Evolutionary conservation across 2,797 vertebrate species (phyloP), one percentile per base, ranked within the genome.

Genomic region (Enteromius treurensis): DNA sequence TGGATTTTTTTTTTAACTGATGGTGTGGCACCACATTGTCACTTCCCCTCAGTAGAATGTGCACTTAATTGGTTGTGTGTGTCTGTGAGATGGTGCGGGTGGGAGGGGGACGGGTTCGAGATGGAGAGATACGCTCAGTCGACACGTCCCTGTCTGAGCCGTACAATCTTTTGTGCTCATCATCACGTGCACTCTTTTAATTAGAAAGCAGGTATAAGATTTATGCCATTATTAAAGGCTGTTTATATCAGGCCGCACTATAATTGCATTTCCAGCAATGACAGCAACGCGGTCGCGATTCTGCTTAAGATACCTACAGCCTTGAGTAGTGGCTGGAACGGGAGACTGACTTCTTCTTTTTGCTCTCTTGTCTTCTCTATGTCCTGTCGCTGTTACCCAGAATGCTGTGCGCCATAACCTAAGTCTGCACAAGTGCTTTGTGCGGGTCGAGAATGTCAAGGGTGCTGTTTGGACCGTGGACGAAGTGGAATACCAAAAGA

Each of bases 361-460:
- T 45, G 29, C 67, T 74, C 32, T 77, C 17, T 74, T n/a, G 26
- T 45, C 40, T 69, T 69, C 37, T 60, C 26, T 84, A 21, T 58
- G 70, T 26, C 13, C 37, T 53, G 71, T 55, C 42, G 40, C 65
- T 10, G 9, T 76, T 49, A 84, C 77, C 6, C 93, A 99, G 98
- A 99, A 99, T 70, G 98, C 98, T 0, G 98, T 99, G 89, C 97
- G 98, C 89, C 98, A 99, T 95, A 99, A 99, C 94, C 95, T 99
- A 92, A 99, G 98, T 94, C 96, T 99, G 93, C 98, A 99, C 93
- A 99, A 99, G 93, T 99, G 98, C 94, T 99, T 99, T 45, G 97
- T 99, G 90, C 97, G 98, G 0, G 98, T 99, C 89, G 98, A 99
- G 94, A 99, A 99, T 23, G 98, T 99, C 92, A 99, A 99, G 90